These are phyloP conservation scores for Atrichornis clamosus DNA, from an alignment of 2,113 vertebrate genomes.

Conservation along the genomic window DNA sequence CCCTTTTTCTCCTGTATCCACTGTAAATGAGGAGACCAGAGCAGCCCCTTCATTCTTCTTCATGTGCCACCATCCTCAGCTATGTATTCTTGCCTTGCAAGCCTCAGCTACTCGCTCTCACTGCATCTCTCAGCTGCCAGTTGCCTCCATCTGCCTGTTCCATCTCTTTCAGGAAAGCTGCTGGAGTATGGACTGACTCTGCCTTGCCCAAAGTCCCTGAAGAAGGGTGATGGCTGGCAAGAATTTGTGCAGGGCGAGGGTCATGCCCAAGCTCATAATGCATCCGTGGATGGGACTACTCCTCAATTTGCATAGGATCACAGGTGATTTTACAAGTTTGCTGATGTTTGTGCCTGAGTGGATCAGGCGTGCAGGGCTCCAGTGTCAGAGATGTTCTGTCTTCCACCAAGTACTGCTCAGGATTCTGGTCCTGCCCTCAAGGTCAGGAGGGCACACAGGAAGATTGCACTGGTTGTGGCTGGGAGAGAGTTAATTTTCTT, in stretches of 20 bases:
- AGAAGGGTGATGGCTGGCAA: not conserved
- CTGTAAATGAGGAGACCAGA: not conserved
- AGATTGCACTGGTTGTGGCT: not conserved
- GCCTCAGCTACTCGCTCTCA: not conserved
- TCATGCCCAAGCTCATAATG: not conserved
- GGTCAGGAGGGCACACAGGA: not conserved
- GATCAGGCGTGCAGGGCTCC: not conserved
- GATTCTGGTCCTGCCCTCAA: not conserved
- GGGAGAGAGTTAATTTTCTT: not conserved
- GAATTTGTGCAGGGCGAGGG: not conserved
- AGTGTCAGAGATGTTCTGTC: not conserved
- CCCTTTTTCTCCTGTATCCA: not conserved
- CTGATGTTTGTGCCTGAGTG: not conserved
- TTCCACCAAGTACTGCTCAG: not conserved
- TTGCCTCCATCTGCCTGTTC: not conserved
- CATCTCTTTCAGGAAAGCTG: not conserved
- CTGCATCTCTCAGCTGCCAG: not conserved
- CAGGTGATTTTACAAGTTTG: not conserved
- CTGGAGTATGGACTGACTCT: not conserved
- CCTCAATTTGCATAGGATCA: not conserved
- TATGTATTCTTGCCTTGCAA: not conserved
- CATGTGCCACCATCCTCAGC: not conserved
- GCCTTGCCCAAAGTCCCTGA: not conserved
- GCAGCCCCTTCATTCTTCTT: not conserved
- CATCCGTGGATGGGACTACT: accelerated